phyloP scores from a whole-genome alignment of 2,113 vertebrate genomes.

The Saccopteryx bilineata region DNA sequence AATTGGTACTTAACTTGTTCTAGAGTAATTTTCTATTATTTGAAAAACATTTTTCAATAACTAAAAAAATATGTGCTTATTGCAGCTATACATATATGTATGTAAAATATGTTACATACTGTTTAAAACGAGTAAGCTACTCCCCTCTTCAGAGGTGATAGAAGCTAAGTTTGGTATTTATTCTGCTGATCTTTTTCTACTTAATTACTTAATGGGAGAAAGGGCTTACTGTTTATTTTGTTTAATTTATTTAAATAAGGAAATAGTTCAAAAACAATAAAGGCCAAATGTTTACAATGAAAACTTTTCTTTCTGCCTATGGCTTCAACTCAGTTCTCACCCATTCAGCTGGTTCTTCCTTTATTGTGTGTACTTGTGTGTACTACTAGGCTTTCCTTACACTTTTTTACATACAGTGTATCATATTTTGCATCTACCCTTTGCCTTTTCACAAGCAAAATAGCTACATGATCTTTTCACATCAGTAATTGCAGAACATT shows the following conservation, averaged over 20 bases:
- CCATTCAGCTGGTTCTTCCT: not conserved
- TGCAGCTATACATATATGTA: not conserved
- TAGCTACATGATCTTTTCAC: not conserved
- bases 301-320: not conserved
- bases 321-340: not conserved
- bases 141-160: not conserved
- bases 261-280: not conserved
- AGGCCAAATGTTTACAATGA: not conserved
- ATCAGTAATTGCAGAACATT: not conserved
- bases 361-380: not conserved
- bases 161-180: not conserved
- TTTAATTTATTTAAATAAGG: conserved; percentile 29
- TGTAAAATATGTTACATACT: not conserved
- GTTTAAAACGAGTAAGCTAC: conserved; percentile 20
- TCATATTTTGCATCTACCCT: not conserved
- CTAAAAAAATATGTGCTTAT: not conserved
- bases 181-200: not conserved
- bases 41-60: conserved; percentile 18
- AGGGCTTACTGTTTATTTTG: not conserved
- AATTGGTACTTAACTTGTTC: not conserved
- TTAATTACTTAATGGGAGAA: not conserved
- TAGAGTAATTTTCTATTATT: conserved; percentile 33
- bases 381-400: not conserved
- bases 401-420: not conserved
- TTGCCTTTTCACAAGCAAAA: conserved; percentile 5